Evolutionary conservation across 1,140 invertebrate genomes (phyloP), one percentile per base, ranked within the genome.

Genomic region (Drosophila serrata): DNA sequence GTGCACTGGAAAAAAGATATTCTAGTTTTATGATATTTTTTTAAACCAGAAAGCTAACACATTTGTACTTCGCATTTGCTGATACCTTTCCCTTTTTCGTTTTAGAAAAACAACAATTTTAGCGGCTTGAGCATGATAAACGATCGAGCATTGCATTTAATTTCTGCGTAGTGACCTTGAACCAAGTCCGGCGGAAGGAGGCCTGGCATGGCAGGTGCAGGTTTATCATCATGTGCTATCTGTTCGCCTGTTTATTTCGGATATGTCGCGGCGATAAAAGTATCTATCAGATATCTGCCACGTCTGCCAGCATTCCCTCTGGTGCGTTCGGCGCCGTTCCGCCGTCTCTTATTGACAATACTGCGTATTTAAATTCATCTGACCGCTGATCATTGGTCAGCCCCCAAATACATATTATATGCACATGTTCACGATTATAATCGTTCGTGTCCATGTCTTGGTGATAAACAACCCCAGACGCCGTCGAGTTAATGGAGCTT

Each of bases 341-440:
- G 57, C 55, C 58, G 39, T 79, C 51, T 19, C 64, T 31, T 81
- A 76, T 86, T 76, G 79, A 57, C 67, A 79, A 82, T 60, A 87
- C 62, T 88, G 84, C 84, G 84, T 87, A 87, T 87, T 87, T 78
- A 87, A 88, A 88, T 88, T 88, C 46, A 51, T 43, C 46, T 57
- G 64, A 62, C 56, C 43, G 60, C 37, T 79, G 63, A 46, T 57
- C 70, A 42, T 31, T 22, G 58, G 65, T 58, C 49, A 11, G 68
- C 68, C 65, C 51, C 68, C 48, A 7, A n/a, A 45, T 56, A 43
- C 22, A 46, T 19, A 33, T n/a, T 15, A 17, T 61, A 45, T 57
- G 29, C 55, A 61, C 55, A 63, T 57, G 61, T n/a, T 63, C 4
- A 11, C 37, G 37, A 61, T 29, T 61, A 43, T 33, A 55, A 55